Evolutionary conservation across 2,797 vertebrate genomes (phyloP).

Genomic region (Orientallactaga sibirica): DNA sequence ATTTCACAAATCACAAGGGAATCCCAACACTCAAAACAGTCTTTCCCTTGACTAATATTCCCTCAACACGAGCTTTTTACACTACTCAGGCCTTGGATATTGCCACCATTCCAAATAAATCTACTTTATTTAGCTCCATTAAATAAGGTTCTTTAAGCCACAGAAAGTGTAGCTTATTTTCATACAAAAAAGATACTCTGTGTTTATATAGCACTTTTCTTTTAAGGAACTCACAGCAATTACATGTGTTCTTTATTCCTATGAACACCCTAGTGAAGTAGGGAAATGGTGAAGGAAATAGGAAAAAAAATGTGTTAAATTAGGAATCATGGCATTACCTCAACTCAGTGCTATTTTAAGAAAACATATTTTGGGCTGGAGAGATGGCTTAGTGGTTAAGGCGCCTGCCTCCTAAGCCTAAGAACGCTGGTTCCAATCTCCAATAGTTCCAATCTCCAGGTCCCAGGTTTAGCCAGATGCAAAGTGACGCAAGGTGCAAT

Average conservation of each 20-base stretch:
- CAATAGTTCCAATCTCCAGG: too few species aligned
- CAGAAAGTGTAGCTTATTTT: constrained; percentile 50
- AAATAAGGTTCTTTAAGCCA: constrained; percentile 61
- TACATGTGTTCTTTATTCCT: constrained; percentile 57
- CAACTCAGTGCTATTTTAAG: neutral
- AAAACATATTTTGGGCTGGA: neutral
- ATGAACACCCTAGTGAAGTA: constrained; percentile 31
- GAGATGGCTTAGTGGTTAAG: too few species aligned
- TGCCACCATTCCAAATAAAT: constrained; percentile 64
- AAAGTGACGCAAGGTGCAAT: too few species aligned
- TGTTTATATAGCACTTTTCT: constrained; percentile 66
- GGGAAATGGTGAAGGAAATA: constrained; percentile 50
- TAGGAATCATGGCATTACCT: constrained; percentile 56
- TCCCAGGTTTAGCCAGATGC: too few species aligned
- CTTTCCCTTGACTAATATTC: constrained; percentile 32
- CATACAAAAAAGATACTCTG: constrained; percentile 64
- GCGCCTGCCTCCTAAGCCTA: too few species aligned
- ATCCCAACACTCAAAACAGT: neutral
- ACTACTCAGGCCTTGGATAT: neutral
- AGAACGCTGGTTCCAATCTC: too few species aligned
- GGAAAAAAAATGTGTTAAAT: constrained; percentile 26
- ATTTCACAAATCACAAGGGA: neutral
- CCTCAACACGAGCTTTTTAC: constrained; percentile 39
- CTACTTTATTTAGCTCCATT: constrained; percentile 64
- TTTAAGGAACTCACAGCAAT: constrained; percentile 68